A percentile compares a stretch with the other conserved stretches of the same genome.
Evolutionary conservation across 2,888 invertebrate species (phyloP).

Genomic region (Polietes domitor): DNA sequence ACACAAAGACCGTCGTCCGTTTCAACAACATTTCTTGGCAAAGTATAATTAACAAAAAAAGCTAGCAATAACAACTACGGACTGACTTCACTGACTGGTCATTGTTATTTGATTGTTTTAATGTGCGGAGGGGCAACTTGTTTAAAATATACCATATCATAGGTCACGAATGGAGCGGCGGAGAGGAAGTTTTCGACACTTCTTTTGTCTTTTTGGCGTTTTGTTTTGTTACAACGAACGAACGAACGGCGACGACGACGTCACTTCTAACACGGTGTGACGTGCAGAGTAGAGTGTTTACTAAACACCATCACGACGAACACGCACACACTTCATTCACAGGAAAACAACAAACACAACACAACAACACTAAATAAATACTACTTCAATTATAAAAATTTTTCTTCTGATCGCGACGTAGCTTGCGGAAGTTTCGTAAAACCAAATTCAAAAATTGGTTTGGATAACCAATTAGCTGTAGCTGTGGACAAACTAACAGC

Average conservation of each 20-base stretch:
- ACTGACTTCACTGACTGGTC: constrained; percentile 3
- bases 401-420: neutral
- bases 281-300: neutral
- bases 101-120: constrained; percentile 3
- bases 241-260: neutral
- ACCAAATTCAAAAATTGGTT: constrained; percentile 6
- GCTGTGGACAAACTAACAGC: neutral
- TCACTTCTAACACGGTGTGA: neutral
- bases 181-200: neutral
- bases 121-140: neutral
- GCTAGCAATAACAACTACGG: neutral
- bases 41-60: constrained; percentile 14
- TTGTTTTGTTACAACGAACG: neutral
- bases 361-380: neutral
- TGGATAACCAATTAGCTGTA: neutral
- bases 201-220: neutral
- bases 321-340: constrained; percentile 34
- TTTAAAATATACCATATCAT: neutral
- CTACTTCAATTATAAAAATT: constrained; percentile 32
- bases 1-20: neutral
- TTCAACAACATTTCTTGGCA: constrained; percentile 15
- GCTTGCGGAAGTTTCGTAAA: constrained; percentile 59
- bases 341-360: neutral
- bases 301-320: neutral
- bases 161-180: neutral